phyloP scores from a whole-genome alignment of 2,888 invertebrate genomes.

The Hyposoter didymator region DNA sequence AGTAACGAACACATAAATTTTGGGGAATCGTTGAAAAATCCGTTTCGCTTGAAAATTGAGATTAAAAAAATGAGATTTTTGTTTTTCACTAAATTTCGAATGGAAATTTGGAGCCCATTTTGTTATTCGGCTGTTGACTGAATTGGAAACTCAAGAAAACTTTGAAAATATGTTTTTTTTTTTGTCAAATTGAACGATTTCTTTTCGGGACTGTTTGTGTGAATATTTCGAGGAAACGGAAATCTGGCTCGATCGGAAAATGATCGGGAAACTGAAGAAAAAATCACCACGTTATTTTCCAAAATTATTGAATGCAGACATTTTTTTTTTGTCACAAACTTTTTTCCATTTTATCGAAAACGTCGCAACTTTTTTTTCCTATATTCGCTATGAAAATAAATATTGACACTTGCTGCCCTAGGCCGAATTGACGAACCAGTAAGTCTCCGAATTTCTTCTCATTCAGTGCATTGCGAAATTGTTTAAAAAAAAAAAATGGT shows the following conservation, averaged over 20 bases:
- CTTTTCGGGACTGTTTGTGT: too few relatives aligned
- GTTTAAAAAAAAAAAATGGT: not conserved
- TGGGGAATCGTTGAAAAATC: not conserved
- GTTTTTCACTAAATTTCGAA: not conserved
- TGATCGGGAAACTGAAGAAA: not conserved
- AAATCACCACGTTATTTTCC: not conserved
- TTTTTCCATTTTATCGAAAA: not conserved
- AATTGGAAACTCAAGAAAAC: too few relatives aligned
- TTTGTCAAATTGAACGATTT: not conserved
- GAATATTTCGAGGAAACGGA: not conserved
- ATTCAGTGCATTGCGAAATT: not conserved
- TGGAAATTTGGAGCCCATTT: not conserved
- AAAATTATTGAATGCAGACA: not conserved
- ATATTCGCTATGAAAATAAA: constrained; percentile 11
- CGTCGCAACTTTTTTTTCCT: not conserved
- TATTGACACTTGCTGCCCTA: not conserved
- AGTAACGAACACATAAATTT: not conserved
- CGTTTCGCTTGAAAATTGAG: not conserved
- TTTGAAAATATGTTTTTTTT: too few relatives aligned
- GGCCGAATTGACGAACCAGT: not conserved
- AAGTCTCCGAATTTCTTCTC: not conserved
- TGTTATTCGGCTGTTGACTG: not conserved
- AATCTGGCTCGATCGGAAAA: not conserved
- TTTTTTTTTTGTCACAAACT: not conserved
- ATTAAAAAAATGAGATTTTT: not conserved